Percentiles rank a stretch among this genome's conserved stretches.
phyloP scores from a whole-genome alignment of 2,888 invertebrate genomes.

The Temnothorax rugatulus region DNA sequence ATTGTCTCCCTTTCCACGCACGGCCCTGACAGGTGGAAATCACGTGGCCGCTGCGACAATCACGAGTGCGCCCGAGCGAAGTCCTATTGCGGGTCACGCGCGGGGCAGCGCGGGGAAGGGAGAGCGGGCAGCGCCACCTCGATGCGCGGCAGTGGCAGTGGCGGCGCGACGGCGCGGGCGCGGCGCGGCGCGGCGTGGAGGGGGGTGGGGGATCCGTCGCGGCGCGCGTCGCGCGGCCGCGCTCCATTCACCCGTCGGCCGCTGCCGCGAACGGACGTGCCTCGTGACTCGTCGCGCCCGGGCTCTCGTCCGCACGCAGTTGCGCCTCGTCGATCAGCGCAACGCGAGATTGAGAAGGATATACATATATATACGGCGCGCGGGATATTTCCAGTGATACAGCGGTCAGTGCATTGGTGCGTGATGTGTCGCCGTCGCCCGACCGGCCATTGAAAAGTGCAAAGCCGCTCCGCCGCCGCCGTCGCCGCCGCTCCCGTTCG shows the following conservation, averaged over 20 bases:
- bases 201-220: not conserved
- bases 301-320: not conserved
- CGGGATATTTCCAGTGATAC: not conserved
- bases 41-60: constrained; percentile 74
- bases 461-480: not conserved
- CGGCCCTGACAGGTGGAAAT: constrained; percentile 68
- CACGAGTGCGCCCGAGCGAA: constrained; percentile 67
- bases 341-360: not conserved
- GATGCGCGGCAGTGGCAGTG: constrained; percentile 29
- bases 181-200: constrained; percentile 1
- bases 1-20: not conserved
- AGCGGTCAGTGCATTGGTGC: constrained; percentile 29
- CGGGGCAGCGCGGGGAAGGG: constrained; percentile 33
- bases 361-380: not conserved
- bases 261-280: constrained; percentile 70
- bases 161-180: not conserved
- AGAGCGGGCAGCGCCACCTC: constrained; percentile 63
- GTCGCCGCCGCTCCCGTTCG: constrained; percentile 63
- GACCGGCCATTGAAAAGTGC: constrained; percentile 42
- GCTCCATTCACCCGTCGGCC: constrained; percentile 76
- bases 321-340: constrained; percentile 8
- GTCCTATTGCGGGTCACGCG: constrained; percentile 67
- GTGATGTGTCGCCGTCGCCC: constrained; percentile 28
- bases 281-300: constrained; percentile 17
- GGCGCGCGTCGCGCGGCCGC: constrained; percentile 42